These are phyloP conservation scores for Philereme vetulata DNA, from an alignment of 2,888 invertebrate genomes.

Conservation along the genomic window DNA sequence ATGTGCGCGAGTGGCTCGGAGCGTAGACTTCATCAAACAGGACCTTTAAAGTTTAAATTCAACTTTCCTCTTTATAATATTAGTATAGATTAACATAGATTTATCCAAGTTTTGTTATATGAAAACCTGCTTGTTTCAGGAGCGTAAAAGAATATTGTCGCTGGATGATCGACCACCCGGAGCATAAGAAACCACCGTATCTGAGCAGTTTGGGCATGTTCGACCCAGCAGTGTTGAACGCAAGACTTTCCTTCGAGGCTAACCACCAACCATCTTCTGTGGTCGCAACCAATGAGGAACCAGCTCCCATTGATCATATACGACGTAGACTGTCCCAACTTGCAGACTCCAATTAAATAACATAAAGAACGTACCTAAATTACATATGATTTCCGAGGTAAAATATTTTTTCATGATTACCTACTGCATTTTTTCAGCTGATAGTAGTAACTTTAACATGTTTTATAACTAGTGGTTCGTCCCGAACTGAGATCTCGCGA, in stretches of 20 bases:
- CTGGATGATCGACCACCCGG: constrained; percentile 82
- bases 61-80: too few species aligned
- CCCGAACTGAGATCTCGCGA: too few species aligned
- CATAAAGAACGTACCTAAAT: background rate
- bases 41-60: too few species aligned
- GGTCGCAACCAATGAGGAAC: constrained; percentile 44
- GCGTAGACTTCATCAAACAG: too few species aligned
- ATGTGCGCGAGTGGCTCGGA: too few species aligned
- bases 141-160: constrained; percentile 84
- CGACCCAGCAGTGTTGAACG: constrained; percentile 65
- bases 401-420: too few species aligned
- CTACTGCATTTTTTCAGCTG: too few species aligned
- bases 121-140: constrained; percentile 50
- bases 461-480: too few species aligned
- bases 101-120: too few species aligned
- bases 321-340: constrained; percentile 63
- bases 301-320: constrained; percentile 63
- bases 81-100: too few species aligned
- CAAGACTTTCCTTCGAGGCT: constrained; percentile 64
- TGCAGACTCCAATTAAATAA: constrained; percentile 47
- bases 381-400: background rate
- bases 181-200: constrained; percentile 79
- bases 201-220: constrained; percentile 81
- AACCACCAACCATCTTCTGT: constrained; percentile 41
- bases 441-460: too few species aligned